phyloP scores from a whole-genome alignment of 2,888 invertebrate genomes.

The Sesia bembeciformis region DNA sequence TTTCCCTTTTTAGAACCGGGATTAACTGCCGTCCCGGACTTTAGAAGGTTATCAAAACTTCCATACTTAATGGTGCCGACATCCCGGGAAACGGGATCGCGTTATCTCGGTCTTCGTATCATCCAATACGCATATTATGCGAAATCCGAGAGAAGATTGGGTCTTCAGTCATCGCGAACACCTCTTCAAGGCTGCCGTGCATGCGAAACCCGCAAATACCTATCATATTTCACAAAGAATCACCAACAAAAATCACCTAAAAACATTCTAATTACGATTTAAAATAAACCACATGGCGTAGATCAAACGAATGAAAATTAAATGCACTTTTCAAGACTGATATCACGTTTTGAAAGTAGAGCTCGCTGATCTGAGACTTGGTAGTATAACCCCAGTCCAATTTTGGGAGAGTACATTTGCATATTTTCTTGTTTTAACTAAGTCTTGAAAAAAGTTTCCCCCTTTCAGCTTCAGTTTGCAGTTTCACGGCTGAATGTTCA shows the following conservation, averaged over 20 bases:
- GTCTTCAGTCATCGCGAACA: constrained; percentile 29
- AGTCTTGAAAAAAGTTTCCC: constrained; percentile 18
- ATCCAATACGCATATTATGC: constrained; percentile 50
- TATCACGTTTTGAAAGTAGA: constrained; percentile 10
- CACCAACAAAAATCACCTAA: constrained; percentile 12
- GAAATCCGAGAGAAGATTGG: constrained; percentile 46
- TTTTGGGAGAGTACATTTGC: constrained; percentile 54
- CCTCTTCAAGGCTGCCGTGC: constrained; percentile 31
- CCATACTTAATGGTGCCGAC: constrained; percentile 31
- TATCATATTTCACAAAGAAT: constrained; percentile 35
- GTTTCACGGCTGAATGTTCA: constrained; percentile 1
- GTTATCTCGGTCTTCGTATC: constrained; percentile 32
- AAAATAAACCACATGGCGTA: constrained; percentile 13
- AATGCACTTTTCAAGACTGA: background rate
- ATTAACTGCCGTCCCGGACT: constrained; percentile 30
- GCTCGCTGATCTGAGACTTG: constrained; percentile 28
- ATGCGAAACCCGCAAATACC: constrained; percentile 38
- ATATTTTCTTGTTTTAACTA: constrained; percentile 45
- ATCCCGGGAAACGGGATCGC: constrained; percentile 23
- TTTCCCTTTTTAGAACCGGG: constrained; percentile 31
- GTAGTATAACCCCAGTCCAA: constrained; percentile 50
- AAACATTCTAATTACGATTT: constrained; percentile 6
- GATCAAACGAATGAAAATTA: constrained; percentile 10
- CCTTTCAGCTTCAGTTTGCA: background rate
- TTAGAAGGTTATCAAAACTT: constrained; percentile 51